Percentiles rank a stretch among this genome's conserved stretches.
Evolutionary conservation across 1,140 invertebrate genomes (phyloP).

Genomic region (Lerema accius): DNA sequence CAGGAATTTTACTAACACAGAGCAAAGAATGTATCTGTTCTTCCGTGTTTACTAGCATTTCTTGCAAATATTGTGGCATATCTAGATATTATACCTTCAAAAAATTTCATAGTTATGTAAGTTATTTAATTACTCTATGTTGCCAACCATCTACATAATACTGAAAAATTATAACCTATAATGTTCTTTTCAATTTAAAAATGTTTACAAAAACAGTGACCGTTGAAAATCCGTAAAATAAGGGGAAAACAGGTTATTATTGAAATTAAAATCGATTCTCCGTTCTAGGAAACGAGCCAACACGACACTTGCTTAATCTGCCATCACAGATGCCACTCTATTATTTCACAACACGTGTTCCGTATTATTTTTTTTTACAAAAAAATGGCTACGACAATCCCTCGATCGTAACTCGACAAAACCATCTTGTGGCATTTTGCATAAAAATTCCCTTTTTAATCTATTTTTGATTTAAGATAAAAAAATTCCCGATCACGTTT

Average conservation of each 20-base stretch:
- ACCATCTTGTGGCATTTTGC: neutral
- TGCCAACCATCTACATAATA: neutral
- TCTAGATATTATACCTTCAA: no score
- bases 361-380: slow-evolving; percentile 42
- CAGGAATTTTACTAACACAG: no score
- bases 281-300: slow-evolving; percentile 60
- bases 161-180: neutral
- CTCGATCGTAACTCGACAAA: neutral
- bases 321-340: slow-evolving; percentile 58
- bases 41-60: no score
- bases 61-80: no score
- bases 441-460: no score
- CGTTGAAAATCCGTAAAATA: slow-evolving; percentile 62
- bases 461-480: no score
- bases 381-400: slow-evolving; percentile 4
- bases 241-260: slow-evolving; percentile 48
- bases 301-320: slow-evolving; percentile 76
- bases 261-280: slow-evolving; percentile 63
- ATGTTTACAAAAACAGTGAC: slow-evolving; percentile 34
- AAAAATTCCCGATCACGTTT: no score
- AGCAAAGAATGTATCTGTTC: no score
- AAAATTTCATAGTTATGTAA: no score
- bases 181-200: no score
- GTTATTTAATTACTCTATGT: no score
- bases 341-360: slow-evolving; percentile 72